phyloP scores from a whole-genome alignment of 2,113 vertebrate species.

The Daubentonia madagascariensis region DNA sequence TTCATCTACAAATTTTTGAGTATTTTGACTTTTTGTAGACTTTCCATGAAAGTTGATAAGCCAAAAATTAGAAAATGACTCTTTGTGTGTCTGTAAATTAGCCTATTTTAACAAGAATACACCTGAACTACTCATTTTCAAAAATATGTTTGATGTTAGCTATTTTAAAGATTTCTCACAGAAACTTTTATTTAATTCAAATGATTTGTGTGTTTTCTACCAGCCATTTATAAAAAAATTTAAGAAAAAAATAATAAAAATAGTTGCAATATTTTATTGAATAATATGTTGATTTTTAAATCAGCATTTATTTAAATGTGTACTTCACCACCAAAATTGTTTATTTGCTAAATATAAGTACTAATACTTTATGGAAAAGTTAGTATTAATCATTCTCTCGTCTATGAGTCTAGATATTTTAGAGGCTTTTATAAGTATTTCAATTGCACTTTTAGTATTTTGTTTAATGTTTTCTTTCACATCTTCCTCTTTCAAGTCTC shows the following conservation, averaged over 20 bases:
- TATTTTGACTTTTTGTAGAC: neutral
- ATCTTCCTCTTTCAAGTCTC: neutral
- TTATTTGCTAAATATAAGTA: neutral
- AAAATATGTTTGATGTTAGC: neutral
- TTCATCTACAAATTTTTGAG: neutral
- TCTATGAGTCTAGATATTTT: neutral
- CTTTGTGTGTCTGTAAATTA: neutral
- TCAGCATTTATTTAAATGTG: neutral
- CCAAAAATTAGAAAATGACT: neutral
- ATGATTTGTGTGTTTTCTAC: neutral
- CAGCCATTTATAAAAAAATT: neutral
- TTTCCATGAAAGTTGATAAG: neutral
- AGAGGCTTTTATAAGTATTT: neutral
- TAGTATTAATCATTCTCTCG: neutral
- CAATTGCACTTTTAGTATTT: neutral
- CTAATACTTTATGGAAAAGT: neutral
- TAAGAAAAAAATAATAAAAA: neutral
- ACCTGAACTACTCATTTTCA: neutral
- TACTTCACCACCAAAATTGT: neutral
- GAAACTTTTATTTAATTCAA: neutral
- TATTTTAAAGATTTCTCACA: neutral
- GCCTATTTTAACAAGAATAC: neutral
- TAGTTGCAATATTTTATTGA: neutral
- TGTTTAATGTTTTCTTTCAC: neutral
- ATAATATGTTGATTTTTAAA: neutral